Base-by-base conservation (phyloP, 2,888 invertebrate species). In the Petrophora chlorosata region DNA sequence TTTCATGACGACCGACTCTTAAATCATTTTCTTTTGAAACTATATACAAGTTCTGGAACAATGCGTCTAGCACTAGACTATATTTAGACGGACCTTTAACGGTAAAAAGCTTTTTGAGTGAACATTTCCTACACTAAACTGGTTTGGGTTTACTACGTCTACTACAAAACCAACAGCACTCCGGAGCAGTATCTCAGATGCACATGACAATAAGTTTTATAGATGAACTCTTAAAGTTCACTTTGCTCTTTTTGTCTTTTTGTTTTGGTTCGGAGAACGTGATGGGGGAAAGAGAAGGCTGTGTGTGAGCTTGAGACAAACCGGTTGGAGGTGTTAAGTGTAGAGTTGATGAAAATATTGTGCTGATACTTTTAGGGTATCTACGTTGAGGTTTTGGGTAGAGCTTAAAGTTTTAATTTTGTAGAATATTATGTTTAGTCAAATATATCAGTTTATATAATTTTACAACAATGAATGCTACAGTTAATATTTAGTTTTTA, bases 131-230 rank as follows among this genome's bases (percentile, higher is more conserved):
- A 63, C 71, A 73, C 63, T 58, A 76, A 87, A 87, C 88, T 72
- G 62, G 88, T 88, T 87, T 39, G 76, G 61, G 66, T 71, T 86
- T 88, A 88, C 89, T 88, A 88, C 84, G 79, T 65, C 77, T 87
- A 88, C 88, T 88, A 88, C 75, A 70, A 69, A 70, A 72, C 70
- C 69, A 74, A 77, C 69, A 73, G 48, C 47, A 49, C 49, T 42
- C 15, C 15, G 8, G 35, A 43, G 48, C 15, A 34, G 15, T 43
- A 35, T 29, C 8, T 30, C 19, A 35, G 43, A 22, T 43, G 34
- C 41, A 42, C 22, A 26, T 39, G 29, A 54, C 13, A 49, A 53
- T 40, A 45, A 13, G 40, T 43, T 45, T 52, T 55, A 36, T 38
- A 26, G 19, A 4, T 3, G 7, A 8, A 19, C 22, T 8, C 5